Conservation (phyloP, 2,113 vertebrate genomes). For the Nanorana parkeri region DNA sequence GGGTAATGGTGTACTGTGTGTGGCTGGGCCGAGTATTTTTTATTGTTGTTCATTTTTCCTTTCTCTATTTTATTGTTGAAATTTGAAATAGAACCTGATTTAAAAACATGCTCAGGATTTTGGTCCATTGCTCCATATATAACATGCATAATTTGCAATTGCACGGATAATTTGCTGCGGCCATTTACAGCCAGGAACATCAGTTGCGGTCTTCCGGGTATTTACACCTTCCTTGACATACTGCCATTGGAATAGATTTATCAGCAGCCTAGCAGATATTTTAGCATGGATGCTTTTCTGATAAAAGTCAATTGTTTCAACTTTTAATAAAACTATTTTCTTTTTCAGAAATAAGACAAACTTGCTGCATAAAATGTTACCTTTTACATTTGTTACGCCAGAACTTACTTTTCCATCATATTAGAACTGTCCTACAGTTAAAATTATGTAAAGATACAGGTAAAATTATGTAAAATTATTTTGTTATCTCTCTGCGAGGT, state of each 20-base stretch:
- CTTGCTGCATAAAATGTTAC: not conserved
- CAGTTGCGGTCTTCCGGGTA: not conserved
- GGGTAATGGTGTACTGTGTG: too few relatives aligned
- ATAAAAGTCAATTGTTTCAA: slow-evolving; percentile 19
- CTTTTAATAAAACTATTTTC: not conserved
- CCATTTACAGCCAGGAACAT: not conserved
- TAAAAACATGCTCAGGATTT: too few relatives aligned
- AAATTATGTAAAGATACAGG: too few relatives aligned
- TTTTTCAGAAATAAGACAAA: not conserved
- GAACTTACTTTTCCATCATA: too few relatives aligned
- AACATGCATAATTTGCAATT: slow-evolving; percentile 7
- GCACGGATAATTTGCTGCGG: not conserved
- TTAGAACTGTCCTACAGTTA: too few relatives aligned
- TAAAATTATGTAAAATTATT: too few relatives aligned
- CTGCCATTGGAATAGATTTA: slow-evolving; percentile 26
- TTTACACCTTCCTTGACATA: slow-evolving; percentile 19
- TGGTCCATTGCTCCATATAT: not conserved
- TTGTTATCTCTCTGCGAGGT: too few relatives aligned
- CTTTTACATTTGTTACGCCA: too few relatives aligned
- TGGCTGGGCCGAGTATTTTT: too few relatives aligned
- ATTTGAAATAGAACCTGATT: too few relatives aligned
- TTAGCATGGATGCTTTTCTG: not conserved
- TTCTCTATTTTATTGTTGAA: too few relatives aligned
- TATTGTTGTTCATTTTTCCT: too few relatives aligned
- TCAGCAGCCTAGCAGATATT: not conserved